Percentiles rank a stretch among this genome's conserved stretches.
phyloP scores from a whole-genome alignment of 2,797 vertebrate genomes.

The Ataeniobius toweri region DNA sequence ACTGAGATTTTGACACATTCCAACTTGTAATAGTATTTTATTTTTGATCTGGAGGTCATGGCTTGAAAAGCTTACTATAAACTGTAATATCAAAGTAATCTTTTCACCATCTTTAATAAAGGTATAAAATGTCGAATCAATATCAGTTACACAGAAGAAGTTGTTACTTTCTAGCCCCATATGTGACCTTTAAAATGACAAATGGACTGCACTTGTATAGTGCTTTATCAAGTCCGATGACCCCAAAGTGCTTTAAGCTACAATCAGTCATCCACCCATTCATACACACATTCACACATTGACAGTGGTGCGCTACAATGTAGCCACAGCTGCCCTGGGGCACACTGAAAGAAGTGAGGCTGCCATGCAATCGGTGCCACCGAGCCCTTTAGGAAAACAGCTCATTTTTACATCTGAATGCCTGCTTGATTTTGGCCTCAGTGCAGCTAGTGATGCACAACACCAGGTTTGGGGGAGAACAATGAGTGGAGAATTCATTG shows the following conservation, averaged over 20 bases:
- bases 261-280: too few relatives aligned
- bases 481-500: not conserved
- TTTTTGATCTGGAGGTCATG: not conserved
- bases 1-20: not conserved
- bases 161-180: not conserved
- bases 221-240: too few relatives aligned
- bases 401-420: slow-evolving; percentile 15
- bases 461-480: not conserved
- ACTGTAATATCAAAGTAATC: not conserved
- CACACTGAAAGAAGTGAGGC: too few relatives aligned
- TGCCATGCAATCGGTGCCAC: too few relatives aligned
- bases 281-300: too few relatives aligned
- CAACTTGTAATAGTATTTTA: not conserved
- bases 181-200: not conserved
- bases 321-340: too few relatives aligned
- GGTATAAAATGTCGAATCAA: not conserved
- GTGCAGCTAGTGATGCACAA: not conserved
- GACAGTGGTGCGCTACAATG: too few relatives aligned
- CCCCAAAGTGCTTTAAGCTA: too few relatives aligned
- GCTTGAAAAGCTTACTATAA: not conserved
- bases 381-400: not conserved
- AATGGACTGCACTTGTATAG: too few relatives aligned
- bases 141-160: not conserved
- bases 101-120: slow-evolving; percentile 8
- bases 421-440: not conserved